Percentiles rank a stretch among this genome's conserved stretches.
Conservation (phyloP, 2,888 invertebrate genomes). For the Ferrisia virgata region DNA sequence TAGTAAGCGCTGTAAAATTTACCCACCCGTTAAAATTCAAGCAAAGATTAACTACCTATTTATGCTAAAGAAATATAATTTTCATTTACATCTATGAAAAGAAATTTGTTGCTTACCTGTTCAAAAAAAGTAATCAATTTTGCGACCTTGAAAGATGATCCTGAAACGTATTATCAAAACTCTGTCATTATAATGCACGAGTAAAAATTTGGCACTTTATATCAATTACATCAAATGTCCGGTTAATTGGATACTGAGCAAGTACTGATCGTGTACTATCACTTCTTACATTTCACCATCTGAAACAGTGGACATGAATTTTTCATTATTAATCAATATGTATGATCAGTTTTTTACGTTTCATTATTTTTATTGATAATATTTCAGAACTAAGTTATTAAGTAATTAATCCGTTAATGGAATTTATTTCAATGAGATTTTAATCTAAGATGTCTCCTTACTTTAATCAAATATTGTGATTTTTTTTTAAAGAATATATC, state of each 20-base stretch:
- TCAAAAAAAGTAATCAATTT: not conserved
- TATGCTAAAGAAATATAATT: not conserved
- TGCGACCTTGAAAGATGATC: not conserved
- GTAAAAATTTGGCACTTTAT: not conserved
- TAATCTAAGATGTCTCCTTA: too few species aligned
- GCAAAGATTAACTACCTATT: not conserved
- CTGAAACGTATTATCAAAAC: conserved; percentile 1
- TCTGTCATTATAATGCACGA: conserved; percentile 12
- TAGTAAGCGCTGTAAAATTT: not conserved
- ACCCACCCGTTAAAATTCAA: not conserved
- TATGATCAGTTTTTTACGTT: not conserved
- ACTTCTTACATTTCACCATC: conserved; percentile 12
- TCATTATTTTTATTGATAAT: not conserved
- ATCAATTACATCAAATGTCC: not conserved
- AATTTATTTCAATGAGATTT: not conserved
- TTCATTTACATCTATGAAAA: not conserved
- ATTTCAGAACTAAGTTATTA: not conserved
- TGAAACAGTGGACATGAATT: not conserved
- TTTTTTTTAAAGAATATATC: too few species aligned
- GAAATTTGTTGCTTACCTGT: conserved; percentile 2
- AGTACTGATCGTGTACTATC: not conserved
- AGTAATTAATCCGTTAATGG: not conserved
- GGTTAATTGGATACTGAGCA: not conserved
- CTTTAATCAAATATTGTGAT: too few species aligned
- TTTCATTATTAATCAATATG: too few species aligned